A percentile compares a stretch with the other conserved stretches of the same genome.
Evolutionary conservation across 1,140 invertebrate species (phyloP).

Genomic region (Ceratosolen fusciceps): DNA sequence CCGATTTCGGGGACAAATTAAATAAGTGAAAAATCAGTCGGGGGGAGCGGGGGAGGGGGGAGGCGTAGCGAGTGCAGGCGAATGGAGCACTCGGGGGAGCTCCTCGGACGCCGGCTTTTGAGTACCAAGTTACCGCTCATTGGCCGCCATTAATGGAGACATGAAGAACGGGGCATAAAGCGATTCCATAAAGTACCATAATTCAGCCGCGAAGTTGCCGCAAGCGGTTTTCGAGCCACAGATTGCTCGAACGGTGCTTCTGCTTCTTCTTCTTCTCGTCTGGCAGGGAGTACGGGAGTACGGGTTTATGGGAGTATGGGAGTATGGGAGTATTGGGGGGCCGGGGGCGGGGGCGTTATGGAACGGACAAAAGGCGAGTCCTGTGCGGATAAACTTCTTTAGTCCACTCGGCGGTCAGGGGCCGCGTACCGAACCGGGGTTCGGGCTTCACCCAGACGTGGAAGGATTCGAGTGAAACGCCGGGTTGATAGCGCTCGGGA

Average conservation of each 20-base stretch:
- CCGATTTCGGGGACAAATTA: too few relatives aligned
- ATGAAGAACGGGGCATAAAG: constrained; percentile 57
- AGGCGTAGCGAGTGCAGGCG: neutral
- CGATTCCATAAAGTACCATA: constrained; percentile 52
- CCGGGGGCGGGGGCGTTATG: too few relatives aligned
- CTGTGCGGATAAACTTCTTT: constrained; percentile 51
- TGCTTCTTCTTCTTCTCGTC: too few relatives aligned
- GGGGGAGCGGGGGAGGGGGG: too few relatives aligned
- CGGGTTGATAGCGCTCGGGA: constrained; percentile 5
- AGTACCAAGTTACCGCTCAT: constrained; percentile 23
- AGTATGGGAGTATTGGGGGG: too few relatives aligned
- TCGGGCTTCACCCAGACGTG: neutral
- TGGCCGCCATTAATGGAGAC: constrained; percentile 29
- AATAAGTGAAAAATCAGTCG: too few relatives aligned
- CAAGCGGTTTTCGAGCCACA: constrained; percentile 45
- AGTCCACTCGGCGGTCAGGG: neutral
- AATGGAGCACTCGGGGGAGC: neutral
- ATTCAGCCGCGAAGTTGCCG: constrained; percentile 54
- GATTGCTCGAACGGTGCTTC: too few relatives aligned
- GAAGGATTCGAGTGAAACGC: constrained; percentile 33
- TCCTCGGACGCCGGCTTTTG: constrained; percentile 33
- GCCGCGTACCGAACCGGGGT: neutral
- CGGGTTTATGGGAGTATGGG: too few relatives aligned
- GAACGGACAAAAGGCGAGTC: constrained; percentile 61
- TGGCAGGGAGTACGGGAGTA: too few relatives aligned